A percentile compares a stretch with the other conserved stretches of the same genome.
Conservation (phyloP, 2,113 vertebrate genomes). For the Neolamprologus toae region DNA sequence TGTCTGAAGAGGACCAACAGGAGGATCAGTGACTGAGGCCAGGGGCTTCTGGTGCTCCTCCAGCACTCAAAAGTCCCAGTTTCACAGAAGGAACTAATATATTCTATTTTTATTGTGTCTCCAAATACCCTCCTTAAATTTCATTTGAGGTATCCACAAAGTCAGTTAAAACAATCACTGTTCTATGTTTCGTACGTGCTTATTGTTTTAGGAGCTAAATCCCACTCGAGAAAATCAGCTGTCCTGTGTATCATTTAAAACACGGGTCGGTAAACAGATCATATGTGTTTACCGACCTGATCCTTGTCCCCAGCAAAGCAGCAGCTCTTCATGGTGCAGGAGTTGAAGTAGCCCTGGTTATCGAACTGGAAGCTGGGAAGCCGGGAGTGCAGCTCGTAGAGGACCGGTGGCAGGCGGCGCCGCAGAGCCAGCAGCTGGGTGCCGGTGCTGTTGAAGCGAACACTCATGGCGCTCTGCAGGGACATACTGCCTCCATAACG, state of each 20-base stretch:
- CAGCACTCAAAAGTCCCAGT: background rate
- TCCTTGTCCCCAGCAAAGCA: conserved; percentile 97
- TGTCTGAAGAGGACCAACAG: conserved; percentile 67
- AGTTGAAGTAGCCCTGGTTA: conserved; percentile 99
- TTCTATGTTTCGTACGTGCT: background rate
- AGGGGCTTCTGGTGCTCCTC: conserved; percentile 16
- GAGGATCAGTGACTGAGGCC: background rate
- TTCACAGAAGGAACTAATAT: background rate
- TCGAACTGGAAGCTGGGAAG: conserved; percentile 98
- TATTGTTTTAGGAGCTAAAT: background rate
- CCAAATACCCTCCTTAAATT: background rate
- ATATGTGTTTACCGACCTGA: conserved; percentile 73
- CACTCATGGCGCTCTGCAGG: conserved; percentile 97
- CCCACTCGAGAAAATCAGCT: background rate
- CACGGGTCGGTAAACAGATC: background rate
- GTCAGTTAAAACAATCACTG: background rate
- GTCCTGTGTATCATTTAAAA: background rate
- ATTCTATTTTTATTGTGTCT: conserved; percentile 1
- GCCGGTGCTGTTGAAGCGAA: conserved; percentile 94
- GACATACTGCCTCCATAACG: conserved; percentile 95
- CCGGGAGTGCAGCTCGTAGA: conserved; percentile 95
- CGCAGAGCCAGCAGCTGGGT: conserved; percentile 92
- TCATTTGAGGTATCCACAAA: background rate
- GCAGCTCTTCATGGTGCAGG: conserved; percentile 99
- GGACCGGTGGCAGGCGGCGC: conserved; percentile 89